phyloP scores from a whole-genome alignment of 1,140 invertebrate species.

The Delia radicum region DNA sequence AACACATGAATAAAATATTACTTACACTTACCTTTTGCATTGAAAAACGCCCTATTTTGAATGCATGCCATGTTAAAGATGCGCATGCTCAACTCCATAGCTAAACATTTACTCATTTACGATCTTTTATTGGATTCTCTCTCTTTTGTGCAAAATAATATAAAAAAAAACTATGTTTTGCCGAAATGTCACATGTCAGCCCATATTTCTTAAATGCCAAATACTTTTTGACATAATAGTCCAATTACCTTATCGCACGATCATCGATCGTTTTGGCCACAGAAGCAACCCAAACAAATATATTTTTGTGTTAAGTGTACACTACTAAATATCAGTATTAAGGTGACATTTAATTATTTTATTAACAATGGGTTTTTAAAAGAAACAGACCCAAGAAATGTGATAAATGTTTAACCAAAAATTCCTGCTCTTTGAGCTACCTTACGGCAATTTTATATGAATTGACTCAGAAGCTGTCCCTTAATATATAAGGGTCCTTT shows the following conservation, averaged over 20 bases:
- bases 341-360: no score
- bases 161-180: constrained; percentile 8
- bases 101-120: neutral
- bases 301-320: neutral
- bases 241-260: constrained; percentile 56
- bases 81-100: neutral
- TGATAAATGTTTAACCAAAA: no score
- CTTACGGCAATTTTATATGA: no score
- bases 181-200: constrained; percentile 55
- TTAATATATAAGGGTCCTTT: no score
- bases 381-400: no score
- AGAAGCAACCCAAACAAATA: neutral
- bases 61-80: neutral
- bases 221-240: constrained; percentile 57
- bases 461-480: no score
- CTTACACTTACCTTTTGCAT: neutral
- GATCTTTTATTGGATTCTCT: neutral
- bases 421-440: no score
- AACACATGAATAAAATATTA: neutral
- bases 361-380: no score
- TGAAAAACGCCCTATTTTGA: neutral
- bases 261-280: constrained; percentile 43
- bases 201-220: constrained; percentile 56
- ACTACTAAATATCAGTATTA: no score
- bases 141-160: neutral